A percentile compares a stretch with the other conserved stretches of the same genome.
These are phyloP conservation scores for Chaetodon trifasciatus DNA, from an alignment of 2,797 vertebrate species.

Conservation along the genomic window DNA sequence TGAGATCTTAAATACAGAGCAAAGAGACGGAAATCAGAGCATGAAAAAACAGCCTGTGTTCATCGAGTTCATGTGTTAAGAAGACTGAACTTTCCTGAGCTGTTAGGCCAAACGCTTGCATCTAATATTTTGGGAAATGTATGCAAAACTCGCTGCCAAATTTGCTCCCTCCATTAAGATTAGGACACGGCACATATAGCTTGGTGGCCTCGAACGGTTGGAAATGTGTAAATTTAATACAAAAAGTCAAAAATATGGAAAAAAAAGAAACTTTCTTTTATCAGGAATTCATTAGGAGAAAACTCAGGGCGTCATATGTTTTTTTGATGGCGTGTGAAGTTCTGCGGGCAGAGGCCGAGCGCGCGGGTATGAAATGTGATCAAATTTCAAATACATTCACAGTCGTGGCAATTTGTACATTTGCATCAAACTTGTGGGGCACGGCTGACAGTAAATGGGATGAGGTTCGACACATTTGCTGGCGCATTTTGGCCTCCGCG, in stretches of 20 bases:
- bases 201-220: conserved; percentile 39
- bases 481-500: conserved; percentile 83
- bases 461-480: conserved; percentile 74
- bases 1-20: conserved; percentile 33
- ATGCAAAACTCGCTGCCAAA: conserved; percentile 76
- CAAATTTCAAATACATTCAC: conserved; percentile 77
- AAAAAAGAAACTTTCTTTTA: conserved; percentile 75
- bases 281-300: conserved; percentile 79
- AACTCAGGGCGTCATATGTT: conserved; percentile 42
- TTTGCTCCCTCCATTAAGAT: conserved; percentile 76
- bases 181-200: conserved; percentile 60
- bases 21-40: conserved; percentile 34
- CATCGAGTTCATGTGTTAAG: conserved; percentile 2
- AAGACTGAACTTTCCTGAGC: conserved; percentile 51
- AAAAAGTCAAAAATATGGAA: conserved; percentile 62
- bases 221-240: conserved; percentile 70
- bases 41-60: not conserved
- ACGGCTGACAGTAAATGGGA: conserved; percentile 66
- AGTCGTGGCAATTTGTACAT: conserved; percentile 76
- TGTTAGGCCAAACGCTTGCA: conserved; percentile 43
- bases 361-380: conserved; percentile 78
- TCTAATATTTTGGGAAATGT: conserved; percentile 69
- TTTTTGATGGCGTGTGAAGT: conserved; percentile 50
- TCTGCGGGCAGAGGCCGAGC: conserved; percentile 56
- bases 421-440: conserved; percentile 67